phyloP scores from a whole-genome alignment of 2,113 vertebrate genomes.

The Bubo blakistoni region DNA sequence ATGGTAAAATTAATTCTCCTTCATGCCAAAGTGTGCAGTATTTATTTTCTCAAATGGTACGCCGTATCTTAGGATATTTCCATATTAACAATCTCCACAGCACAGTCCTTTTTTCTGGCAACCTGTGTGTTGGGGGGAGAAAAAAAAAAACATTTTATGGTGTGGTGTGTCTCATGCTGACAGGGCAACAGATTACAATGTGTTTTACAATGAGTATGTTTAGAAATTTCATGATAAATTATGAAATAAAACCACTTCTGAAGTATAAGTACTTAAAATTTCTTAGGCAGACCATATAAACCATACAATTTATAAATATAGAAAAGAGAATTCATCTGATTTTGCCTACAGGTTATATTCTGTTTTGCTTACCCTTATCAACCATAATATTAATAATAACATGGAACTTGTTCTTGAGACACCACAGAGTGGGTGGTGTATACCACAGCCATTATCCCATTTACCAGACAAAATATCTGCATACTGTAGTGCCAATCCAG shows the following conservation, averaged over 20 bases:
- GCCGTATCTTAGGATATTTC: constrained; percentile 24
- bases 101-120: not conserved
- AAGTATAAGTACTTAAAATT: not conserved
- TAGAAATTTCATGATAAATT: not conserved
- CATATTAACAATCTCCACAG: not conserved
- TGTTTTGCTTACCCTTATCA: not conserved
- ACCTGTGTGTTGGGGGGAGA: not conserved
- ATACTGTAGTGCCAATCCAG: not conserved
- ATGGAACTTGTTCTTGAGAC: not conserved
- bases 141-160: not conserved
- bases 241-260: not conserved
- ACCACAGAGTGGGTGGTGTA: not conserved
- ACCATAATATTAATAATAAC: not conserved
- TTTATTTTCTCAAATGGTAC: not conserved
- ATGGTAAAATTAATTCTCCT: not conserved
- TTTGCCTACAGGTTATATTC: not conserved
- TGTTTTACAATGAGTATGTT: not conserved
- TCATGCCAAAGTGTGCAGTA: not conserved
- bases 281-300: not conserved
- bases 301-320: not conserved
- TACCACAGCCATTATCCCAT: not conserved
- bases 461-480: not conserved
- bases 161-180: not conserved
- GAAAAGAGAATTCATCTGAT: not conserved
- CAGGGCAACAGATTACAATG: not conserved